These are phyloP conservation scores for Xylocampa areola DNA, from an alignment of 2,888 invertebrate genomes.

Conservation along the genomic window DNA sequence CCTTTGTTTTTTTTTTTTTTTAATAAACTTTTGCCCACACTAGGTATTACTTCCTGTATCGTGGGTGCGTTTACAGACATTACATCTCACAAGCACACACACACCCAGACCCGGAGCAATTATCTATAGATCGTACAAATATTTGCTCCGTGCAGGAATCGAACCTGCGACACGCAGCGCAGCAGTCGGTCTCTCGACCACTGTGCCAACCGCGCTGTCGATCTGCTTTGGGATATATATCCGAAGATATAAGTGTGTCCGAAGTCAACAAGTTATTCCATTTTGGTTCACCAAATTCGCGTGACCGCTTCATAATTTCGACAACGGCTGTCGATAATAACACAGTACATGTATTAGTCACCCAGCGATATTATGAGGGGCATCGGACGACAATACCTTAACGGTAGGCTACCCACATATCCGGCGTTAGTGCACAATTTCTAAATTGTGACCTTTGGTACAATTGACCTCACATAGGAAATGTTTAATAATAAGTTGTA, in stretches of 20 bases:
- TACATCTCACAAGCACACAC: too few species aligned
- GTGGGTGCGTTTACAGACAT: too few species aligned
- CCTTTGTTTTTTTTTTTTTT: too few species aligned
- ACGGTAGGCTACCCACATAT: constrained; percentile 66
- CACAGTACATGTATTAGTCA: constrained; percentile 39
- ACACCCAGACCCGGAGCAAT: too few species aligned
- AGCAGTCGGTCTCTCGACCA: too few species aligned
- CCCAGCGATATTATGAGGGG: constrained; percentile 60
- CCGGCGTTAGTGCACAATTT: constrained; percentile 62
- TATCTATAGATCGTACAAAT: not conserved
- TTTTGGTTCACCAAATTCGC: constrained; percentile 40
- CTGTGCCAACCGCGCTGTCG: too few species aligned
- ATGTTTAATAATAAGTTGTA: constrained; percentile 12
- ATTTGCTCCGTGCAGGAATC: too few species aligned
- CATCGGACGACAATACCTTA: constrained; percentile 63
- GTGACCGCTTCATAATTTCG: constrained; percentile 37
- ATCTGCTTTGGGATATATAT: too few species aligned
- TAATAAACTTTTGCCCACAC: too few species aligned
- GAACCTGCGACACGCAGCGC: too few species aligned
- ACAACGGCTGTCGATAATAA: constrained; percentile 39
- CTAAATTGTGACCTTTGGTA: constrained; percentile 58
- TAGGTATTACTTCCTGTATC: too few species aligned
- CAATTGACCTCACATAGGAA: constrained; percentile 38
- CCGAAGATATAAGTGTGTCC: not conserved
- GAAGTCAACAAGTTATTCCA: not conserved